Evolutionary conservation across 2,113 vertebrate species (phyloP).

Genomic region (Oenanthe melanoleuca): DNA sequence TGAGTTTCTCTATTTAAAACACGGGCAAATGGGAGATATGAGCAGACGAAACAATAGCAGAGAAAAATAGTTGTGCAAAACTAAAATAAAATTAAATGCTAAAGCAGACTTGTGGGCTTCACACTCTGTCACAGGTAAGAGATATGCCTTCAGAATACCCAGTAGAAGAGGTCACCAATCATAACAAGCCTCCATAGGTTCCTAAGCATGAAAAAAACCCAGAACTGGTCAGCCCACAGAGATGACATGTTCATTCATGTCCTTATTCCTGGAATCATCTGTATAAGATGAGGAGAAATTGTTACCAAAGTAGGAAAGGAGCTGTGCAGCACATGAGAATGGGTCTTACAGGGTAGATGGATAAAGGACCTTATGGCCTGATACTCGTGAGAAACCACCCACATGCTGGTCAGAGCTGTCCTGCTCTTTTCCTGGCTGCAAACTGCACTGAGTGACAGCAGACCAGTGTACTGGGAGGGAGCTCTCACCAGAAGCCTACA

Average conservation of each 20-base stretch:
- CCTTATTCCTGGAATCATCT: neutral
- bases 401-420: rapidly evolving
- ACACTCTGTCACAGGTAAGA: neutral
- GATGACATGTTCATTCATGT: neutral
- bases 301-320: neutral
- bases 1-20: neutral
- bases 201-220: neutral
- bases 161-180: neutral
- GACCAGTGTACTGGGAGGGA: neutral
- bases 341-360: rapidly evolving
- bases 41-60: neutral
- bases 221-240: neutral
- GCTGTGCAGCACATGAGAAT: neutral
- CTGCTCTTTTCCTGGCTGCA: neutral
- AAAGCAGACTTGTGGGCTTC: neutral
- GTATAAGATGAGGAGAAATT: neutral
- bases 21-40: neutral
- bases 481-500: neutral
- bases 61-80: neutral
- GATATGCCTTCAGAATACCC: neutral
- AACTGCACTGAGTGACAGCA: neutral
- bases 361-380: neutral
- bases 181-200: rapidly evolving
- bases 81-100: neutral
- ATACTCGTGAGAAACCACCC: neutral